Conservation (phyloP, 2,888 invertebrate genomes). For the Horisme vitalbata region DNA sequence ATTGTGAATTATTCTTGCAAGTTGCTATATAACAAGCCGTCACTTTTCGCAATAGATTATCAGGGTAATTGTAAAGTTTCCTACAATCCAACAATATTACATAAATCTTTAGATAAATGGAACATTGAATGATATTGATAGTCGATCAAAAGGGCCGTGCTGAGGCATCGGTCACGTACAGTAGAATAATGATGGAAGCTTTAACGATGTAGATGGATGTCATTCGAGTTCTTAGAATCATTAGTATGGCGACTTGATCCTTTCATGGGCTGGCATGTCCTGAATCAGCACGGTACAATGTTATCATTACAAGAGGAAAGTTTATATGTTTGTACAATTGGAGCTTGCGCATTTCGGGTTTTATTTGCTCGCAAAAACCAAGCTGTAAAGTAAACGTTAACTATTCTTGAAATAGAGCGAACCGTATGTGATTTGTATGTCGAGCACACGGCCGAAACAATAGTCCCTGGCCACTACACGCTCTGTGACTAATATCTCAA, state of each 20-base stretch:
- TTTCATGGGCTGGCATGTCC: conserved; percentile 29
- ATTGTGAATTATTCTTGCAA: too few relatives aligned
- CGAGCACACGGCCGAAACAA: conserved; percentile 68
- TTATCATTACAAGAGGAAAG: conserved; percentile 21
- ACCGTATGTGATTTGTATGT: conserved; percentile 64
- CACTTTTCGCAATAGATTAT: conserved; percentile 44
- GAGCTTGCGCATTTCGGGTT: conserved; percentile 49
- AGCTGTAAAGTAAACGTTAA: conserved; percentile 61
- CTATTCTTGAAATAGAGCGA: conserved; percentile 67
- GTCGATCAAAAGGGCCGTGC: conserved; percentile 65
- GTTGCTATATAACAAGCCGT: conserved; percentile 12
- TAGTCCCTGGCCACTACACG: conserved; percentile 52
- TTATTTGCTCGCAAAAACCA: conserved; percentile 63
- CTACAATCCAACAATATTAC: conserved; percentile 65
- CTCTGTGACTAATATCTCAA: conserved; percentile 63
- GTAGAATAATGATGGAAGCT: conserved; percentile 53
- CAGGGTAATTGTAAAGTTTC: conserved; percentile 57
- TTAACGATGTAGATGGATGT: conserved; percentile 57
- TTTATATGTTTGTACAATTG: conserved; percentile 40
- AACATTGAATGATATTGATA: conserved; percentile 64
- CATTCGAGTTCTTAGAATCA: conserved; percentile 51
- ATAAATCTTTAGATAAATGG: conserved; percentile 71
- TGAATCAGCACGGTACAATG: conserved; percentile 28
- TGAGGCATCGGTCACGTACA: conserved; percentile 56
- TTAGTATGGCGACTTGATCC: conserved; percentile 27